A percentile compares a stretch with the other conserved stretches of the same genome.
phyloP scores from a whole-genome alignment of 92 coral and sea anemone genomes.

The Desmophyllum pertusum region DNA sequence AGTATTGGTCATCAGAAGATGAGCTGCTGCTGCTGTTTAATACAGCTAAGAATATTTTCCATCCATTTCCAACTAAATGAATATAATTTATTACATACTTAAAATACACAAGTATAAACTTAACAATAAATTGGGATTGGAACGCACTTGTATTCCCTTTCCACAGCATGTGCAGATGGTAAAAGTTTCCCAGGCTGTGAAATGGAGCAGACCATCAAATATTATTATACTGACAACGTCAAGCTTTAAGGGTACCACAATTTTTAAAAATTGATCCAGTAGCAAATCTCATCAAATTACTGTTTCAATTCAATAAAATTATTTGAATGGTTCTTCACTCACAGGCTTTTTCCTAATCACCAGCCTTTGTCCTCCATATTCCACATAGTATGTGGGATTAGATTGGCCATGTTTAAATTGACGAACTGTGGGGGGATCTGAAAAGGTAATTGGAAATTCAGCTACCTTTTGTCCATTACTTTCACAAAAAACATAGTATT shows the following conservation, averaged over 20 bases:
- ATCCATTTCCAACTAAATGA: not conserved
- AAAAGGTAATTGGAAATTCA: not conserved
- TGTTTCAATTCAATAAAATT: too few species aligned
- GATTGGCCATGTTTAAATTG: constrained; percentile 98
- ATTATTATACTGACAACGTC: not conserved
- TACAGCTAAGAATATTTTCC: not conserved
- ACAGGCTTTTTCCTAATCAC: constrained; percentile 97
- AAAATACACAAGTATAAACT: not conserved
- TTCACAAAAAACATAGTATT: too few species aligned
- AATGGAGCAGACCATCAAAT: not conserved
- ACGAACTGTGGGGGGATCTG: constrained; percentile 75
- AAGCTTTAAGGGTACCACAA: not conserved
- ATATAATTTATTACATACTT: too few species aligned
- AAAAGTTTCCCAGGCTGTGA: constrained; percentile 91
- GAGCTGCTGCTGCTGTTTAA: not conserved
- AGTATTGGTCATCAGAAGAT: not conserved
- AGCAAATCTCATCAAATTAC: too few species aligned
- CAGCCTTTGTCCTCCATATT: constrained; percentile 84
- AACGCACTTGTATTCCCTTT: constrained; percentile 88
- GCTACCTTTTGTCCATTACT: too few species aligned
- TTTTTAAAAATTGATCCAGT: too few species aligned
- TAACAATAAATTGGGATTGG: too few species aligned
- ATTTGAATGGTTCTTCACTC: constrained; percentile 13
- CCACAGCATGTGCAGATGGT: constrained; percentile 99
- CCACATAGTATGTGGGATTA: constrained; percentile 94